Evolutionary conservation across 2,113 vertebrate genomes (phyloP), one percentile per base, ranked within the genome.

Genomic region (Strigops habroptila): DNA sequence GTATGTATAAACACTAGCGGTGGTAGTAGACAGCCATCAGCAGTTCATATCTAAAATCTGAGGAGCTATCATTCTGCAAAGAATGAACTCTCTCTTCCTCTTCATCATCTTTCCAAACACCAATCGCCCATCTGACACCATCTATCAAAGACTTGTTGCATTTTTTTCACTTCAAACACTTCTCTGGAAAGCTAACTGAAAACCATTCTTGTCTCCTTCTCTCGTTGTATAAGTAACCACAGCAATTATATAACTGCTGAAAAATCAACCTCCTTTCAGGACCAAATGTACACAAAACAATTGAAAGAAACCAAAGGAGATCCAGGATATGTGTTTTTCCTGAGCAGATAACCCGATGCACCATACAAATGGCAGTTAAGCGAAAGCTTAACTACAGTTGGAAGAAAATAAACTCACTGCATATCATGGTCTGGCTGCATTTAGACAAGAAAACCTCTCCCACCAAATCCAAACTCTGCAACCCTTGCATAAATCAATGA

Each of bases 391-490:
- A 6, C 0, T 8, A 48, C 30, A 57, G 53, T 35, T 16, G 59
- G 63, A 86, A 90, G 59, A 71, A 90, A 93, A 88, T 62, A 86
- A 86, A 84, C 60, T 78, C 86, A 30, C n/a, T 80, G 46, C 52
- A 63, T 69, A 59, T 87, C 75, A 57, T 46, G 44, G 53, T 77
- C 91, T 91, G 87, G 46, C 62, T 86, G 51, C 82, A 81, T 80
- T 95, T 89, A 82, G 73, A 76, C n/a, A 74, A 88, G 91, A 93
- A 95, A 86, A 59, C 43, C 35, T 95, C 83, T 91, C 53, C 51
- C 48, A 89, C 76, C 83, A 93, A 92, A 83, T 51, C 75, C 80
- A 90, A 90, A 76, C 57, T 69, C 95, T 92, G 88, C 88, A 95
- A 86, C 91, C 48, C 82, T 49, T 79, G 63, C 77, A 86, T 94